Evolutionary conservation across 2,888 invertebrate genomes (phyloP).

Genomic region (Acrocyrtus sp.): DNA sequence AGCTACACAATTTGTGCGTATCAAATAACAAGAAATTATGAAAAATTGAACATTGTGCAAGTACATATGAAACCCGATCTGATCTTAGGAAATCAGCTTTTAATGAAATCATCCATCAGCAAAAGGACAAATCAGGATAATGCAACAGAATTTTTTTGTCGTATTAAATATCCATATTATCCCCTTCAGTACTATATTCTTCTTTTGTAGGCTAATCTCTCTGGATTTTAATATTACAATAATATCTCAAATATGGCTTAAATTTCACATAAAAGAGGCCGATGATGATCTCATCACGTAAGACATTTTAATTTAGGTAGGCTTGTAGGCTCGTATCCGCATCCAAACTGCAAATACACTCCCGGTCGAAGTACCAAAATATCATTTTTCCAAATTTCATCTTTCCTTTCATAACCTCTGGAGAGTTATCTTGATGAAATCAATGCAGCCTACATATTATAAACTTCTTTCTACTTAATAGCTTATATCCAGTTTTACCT

Average conservation of each 20-base stretch:
- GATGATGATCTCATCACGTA: conserved; percentile 1
- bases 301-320: neutral
- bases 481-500: too few relatives aligned
- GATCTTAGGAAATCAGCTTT: too few relatives aligned
- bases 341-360: neutral
- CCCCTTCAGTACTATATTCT: neutral
- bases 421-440: too few relatives aligned
- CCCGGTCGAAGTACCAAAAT: neutral
- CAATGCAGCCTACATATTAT: too few relatives aligned
- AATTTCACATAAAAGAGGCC: conserved; percentile 8
- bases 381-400: neutral
- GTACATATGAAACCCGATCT: too few relatives aligned
- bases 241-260: conserved; percentile 19
- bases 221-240: conserved; percentile 1
- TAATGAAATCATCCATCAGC: conserved; percentile 7
- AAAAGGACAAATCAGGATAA: conserved; percentile 7
- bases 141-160: neutral
- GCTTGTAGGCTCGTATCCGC: neutral
- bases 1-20: too few relatives aligned
- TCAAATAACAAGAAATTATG: too few relatives aligned
- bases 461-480: too few relatives aligned
- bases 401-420: neutral
- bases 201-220: neutral
- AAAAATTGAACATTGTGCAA: too few relatives aligned
- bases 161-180: neutral